phyloP scores from a whole-genome alignment of 2,888 invertebrate species.

The Drosophila pseudotalamancana region DNA sequence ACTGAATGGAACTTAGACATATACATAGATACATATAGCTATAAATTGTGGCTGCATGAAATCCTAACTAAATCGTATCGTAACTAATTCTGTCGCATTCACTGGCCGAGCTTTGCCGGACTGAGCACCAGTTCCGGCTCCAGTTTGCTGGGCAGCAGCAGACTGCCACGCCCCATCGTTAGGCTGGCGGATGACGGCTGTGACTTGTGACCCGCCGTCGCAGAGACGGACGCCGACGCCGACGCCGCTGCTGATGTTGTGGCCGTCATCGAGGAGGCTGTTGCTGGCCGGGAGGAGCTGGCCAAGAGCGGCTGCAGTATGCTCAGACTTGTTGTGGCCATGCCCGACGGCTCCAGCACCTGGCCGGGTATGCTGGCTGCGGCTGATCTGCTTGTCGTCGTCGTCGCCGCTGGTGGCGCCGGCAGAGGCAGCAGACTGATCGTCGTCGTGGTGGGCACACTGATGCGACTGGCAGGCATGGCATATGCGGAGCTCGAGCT shows the following conservation, averaged over 20 bases:
- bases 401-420: conserved; percentile 57
- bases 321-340: conserved; percentile 71
- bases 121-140: conserved; percentile 84
- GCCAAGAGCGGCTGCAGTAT: conserved; percentile 62
- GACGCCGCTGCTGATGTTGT: conserved; percentile 31
- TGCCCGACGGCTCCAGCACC: conserved; percentile 61
- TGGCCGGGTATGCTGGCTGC: conserved; percentile 74
- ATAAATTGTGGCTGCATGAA: conserved; percentile 48
- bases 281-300: conserved; percentile 47
- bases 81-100: conserved; percentile 47
- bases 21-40: conserved; percentile 26
- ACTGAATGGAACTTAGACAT: conserved; percentile 43
- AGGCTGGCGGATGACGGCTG: conserved; percentile 67
- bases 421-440: conserved; percentile 75
- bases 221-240: conserved; percentile 37
- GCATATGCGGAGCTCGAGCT: conserved; percentile 69
- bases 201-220: conserved; percentile 47
- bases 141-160: conserved; percentile 66
- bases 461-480: conserved; percentile 48
- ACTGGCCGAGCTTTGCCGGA: conserved; percentile 84
- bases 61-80: conserved; percentile 69
- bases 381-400: conserved; percentile 8
- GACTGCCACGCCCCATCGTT: conserved; percentile 56
- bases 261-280: conserved; percentile 39
- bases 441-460: conserved; percentile 59